Evolutionary conservation across 1,140 invertebrate genomes (phyloP).

Genomic region (Cataglyphis hispanica): DNA sequence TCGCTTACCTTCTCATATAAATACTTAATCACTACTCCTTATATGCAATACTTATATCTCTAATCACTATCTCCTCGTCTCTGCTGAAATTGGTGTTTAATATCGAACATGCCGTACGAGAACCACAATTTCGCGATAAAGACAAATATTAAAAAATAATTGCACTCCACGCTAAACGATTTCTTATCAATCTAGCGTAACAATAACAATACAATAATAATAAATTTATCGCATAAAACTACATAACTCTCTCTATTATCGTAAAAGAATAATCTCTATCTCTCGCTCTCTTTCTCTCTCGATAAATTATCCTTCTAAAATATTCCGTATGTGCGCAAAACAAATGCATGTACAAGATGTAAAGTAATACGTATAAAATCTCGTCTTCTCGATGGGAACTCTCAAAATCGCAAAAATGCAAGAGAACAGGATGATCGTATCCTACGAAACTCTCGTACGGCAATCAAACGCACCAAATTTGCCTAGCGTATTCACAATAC

Average conservation of each 20-base stretch:
- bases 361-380: constrained; percentile 49
- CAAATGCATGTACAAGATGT: constrained; percentile 33
- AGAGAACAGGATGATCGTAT: not conserved
- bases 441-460: constrained; percentile 37
- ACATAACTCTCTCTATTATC: not conserved
- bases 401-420: not conserved
- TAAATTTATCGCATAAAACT: constrained; percentile 23
- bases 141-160: constrained; percentile 18
- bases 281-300: not conserved
- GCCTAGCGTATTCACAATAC: not conserved
- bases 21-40: constrained; percentile 63
- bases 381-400: constrained; percentile 4
- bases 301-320: constrained; percentile 34
- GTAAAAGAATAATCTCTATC: not conserved
- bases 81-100: constrained; percentile 35
- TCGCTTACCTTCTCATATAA: constrained; percentile 58
- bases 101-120: constrained; percentile 33
- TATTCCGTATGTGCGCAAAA: constrained; percentile 14
- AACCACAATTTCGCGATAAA: constrained; percentile 6
- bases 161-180: not conserved
- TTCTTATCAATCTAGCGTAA: constrained; percentile 20
- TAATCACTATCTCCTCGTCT: constrained; percentile 51
- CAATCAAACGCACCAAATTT: constrained; percentile 45
- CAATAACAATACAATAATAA: constrained; percentile 17
- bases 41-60: constrained; percentile 39